Conservation (phyloP, 2,113 vertebrate genomes). For the Baryphthengus martii region DNA sequence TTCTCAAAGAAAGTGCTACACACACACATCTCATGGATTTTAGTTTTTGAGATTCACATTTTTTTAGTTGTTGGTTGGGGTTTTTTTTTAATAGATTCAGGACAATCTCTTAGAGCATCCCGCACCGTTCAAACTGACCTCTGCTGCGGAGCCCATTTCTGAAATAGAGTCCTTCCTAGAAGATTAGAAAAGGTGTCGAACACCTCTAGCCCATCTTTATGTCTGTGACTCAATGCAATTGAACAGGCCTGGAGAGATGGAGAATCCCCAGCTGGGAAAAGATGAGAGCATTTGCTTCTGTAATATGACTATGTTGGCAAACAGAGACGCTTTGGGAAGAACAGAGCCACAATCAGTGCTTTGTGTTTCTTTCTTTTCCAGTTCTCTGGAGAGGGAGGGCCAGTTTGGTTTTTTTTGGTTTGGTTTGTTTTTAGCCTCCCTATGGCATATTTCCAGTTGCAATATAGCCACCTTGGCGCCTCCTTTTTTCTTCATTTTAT, state of each 20-base stretch:
- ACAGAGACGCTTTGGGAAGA: neutral
- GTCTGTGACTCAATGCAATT: neutral
- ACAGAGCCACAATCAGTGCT: neutral
- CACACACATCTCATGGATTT: neutral
- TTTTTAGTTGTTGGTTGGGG: neutral
- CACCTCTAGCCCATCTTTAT: neutral
- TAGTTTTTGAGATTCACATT: neutral
- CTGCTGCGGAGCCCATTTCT: neutral
- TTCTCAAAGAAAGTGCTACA: neutral
- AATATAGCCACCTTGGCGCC: neutral
- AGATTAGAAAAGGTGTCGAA: neutral
- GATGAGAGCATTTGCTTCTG: neutral
- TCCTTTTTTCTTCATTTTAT: neutral
- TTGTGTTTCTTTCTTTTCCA: neutral
- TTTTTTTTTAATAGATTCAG: neutral
- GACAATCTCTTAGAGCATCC: neutral
- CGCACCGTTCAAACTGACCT: neutral
- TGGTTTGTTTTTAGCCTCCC: neutral
- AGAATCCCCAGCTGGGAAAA: constrained; percentile 21
- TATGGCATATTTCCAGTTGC: neutral
- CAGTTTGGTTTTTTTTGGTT: neutral
- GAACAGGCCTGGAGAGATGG: neutral
- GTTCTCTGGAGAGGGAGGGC: neutral
- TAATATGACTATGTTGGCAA: neutral
- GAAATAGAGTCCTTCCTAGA: neutral